Percentiles rank a stretch among this genome's conserved stretches.
phyloP scores from a whole-genome alignment of 2,797 vertebrate genomes.

The Phalanger gymnotis region DNA sequence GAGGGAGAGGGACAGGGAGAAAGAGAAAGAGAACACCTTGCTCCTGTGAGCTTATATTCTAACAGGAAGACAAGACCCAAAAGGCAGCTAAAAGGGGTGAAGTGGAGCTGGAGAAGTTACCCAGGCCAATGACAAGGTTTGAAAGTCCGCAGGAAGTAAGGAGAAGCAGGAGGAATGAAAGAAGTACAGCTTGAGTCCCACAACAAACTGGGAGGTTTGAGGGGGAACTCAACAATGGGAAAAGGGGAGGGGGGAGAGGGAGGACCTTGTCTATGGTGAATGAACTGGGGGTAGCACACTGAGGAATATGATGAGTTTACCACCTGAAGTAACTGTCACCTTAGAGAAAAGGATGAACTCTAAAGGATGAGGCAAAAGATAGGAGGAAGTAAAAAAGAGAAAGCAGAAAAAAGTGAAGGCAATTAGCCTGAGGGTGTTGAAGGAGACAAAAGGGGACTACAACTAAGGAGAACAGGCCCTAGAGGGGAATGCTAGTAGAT shows the following conservation, averaged over 20 bases:
- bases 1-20: neutral
- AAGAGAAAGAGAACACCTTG: neutral
- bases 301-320: neutral
- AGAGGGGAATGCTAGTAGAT: neutral
- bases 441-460: neutral
- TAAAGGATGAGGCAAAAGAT: neutral
- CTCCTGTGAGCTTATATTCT: neutral
- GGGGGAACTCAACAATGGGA: neutral
- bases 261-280: neutral
- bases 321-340: neutral
- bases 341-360: neutral
- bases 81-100: neutral
- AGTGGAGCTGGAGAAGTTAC: neutral
- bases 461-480: neutral
- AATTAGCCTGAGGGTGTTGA: neutral
- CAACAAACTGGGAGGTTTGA: neutral
- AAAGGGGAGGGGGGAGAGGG: too few species aligned
- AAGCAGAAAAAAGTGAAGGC: neutral
- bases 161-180: neutral
- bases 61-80: neutral
- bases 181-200: neutral
- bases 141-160: neutral
- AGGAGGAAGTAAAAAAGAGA: neutral
- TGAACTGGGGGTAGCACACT: neutral
- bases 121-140: neutral